Base-by-base conservation (phyloP, 1,140 invertebrate genomes). In the Aphelenchoides besseyi region DNA sequence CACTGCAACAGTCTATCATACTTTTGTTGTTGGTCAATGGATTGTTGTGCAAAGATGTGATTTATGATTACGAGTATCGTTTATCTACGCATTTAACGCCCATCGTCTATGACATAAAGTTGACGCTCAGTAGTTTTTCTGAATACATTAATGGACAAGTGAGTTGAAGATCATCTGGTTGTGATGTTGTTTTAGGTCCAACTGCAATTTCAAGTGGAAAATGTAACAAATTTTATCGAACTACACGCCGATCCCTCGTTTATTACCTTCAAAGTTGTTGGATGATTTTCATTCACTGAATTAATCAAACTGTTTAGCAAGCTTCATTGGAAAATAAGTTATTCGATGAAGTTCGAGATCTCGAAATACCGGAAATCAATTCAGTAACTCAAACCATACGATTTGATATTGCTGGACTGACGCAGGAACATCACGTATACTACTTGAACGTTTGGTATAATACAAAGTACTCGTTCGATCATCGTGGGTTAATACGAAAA, bases 141-240 rank as follows among this genome's bases (percentile, higher is more conserved):
- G 52, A 69, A n/a, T 32, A 67, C 8, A 70, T 71, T 33, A 36
- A 35, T 2, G 70, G 70, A 23, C 48, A 53, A 41, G 70, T 71
- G 37, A 59, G 70, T 2, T 5, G 2, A 54, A 5, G 18, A 30
- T 54, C 8, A 1, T n/a, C 33, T 67, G 8, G 2, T 28, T 0
- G 3, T 63, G 9, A 33, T 26, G 33, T 69, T 29, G 9, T n/a
- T 71, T 2, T 48, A 71, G 70, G 62, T 71, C 26, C 18, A 18
- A 41, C 53, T 71, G 29, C 57, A 71, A 71, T 9, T 71, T 12
- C 63, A 69, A 69, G 53, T 41, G 16, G 18, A 67, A 28, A 41
- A 67, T 30, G 23, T n/a, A 36, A 71, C 70, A 26, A n/a, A 35
- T 16, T 5, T 0, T 0, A 71, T 71, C 0, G 36, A 30, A 0